Evolutionary conservation across 2,113 vertebrate species (phyloP), one percentile per base, ranked within the genome.

Genomic region (Epinephelus lanceolatus): DNA sequence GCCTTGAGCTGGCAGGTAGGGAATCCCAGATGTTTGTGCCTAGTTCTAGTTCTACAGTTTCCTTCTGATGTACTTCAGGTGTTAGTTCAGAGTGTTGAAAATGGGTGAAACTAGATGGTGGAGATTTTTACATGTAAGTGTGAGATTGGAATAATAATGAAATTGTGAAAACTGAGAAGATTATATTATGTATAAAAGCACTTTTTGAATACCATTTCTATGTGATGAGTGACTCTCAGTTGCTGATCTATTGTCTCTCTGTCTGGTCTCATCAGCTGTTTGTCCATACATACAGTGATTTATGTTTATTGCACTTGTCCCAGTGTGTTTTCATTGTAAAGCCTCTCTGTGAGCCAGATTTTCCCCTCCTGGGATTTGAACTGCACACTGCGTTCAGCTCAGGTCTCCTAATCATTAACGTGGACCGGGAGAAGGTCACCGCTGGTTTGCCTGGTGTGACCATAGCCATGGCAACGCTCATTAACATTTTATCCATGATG

Each of bases 391-490:
- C 8, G 45, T 21, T 42, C 27, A 45, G 23, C 27, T 68, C 67
- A 23, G 0, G 49, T 60, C 69, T 80, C 0, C 56, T 66, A 91
- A 90, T 92, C 70, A 90, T 90, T 92, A 90, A 89, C 81, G 71
- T 51, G 71, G 56, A 70, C 52, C 45, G 21, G 56, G 78, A 86
- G 71, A 84, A 88, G 89, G 89, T 90, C 79, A 15, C 42, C 0
- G 19, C 71, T 14, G 66, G 23, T 59, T 65, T 7, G 42, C 74
- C 71, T n/a, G 81, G 73, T 71, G 88, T 70, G 84, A 61, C 85
- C 21, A 73, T 86, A 27, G 13, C 90, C 80, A 63, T 21, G 70
- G 85, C 42, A 67, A 71, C 40, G 12, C 71, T 72, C 68, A 63
- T 85, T 85, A 85, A 67, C 56, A 75, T 84, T 81, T 88, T 14